phyloP scores from a whole-genome alignment of 1,140 invertebrate genomes.

The Metopolophium dirhodum region DNA sequence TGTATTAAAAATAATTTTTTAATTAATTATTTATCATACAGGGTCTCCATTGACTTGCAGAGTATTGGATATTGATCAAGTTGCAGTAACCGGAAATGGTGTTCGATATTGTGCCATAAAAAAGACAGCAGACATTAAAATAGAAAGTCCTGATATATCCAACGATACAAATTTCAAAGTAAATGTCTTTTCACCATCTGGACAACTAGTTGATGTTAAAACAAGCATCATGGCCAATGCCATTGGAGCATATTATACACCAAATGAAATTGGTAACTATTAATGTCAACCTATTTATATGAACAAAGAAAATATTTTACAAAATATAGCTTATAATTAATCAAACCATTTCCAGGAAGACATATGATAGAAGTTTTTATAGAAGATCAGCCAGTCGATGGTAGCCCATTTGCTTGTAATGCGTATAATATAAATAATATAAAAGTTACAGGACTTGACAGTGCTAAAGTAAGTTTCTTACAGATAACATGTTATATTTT shows the following conservation, averaged over 20 bases:
- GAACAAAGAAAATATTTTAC: background rate
- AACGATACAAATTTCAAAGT: constrained; percentile 67
- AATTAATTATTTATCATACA: constrained; percentile 59
- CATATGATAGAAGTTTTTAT: constrained; percentile 83
- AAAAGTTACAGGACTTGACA: constrained; percentile 76
- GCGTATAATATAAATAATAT: constrained; percentile 90
- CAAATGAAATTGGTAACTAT: constrained; percentile 75
- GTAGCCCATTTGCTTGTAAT: constrained; percentile 92
- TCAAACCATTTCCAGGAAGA: constrained; percentile 67
- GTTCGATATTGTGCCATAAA: constrained; percentile 71
- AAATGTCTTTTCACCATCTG: constrained; percentile 79
- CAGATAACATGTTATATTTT: background rate
- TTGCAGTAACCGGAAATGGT: constrained; percentile 68
- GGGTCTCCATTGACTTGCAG: constrained; percentile 89
- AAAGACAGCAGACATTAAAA: constrained; percentile 67
- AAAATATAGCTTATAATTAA: background rate
- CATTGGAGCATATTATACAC: constrained; percentile 77
- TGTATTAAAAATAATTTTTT: background rate
- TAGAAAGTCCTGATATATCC: constrained; percentile 64
- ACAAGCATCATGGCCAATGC: constrained; percentile 69
- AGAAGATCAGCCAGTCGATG: constrained; percentile 82
- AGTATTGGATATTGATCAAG: constrained; percentile 72
- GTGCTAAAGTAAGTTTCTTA: constrained; percentile 64
- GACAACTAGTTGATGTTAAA: constrained; percentile 75
- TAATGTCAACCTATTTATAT: background rate